A percentile compares a stretch with the other conserved stretches of the same genome.
These are phyloP conservation scores for Amblyopsis hoosieri DNA, from an alignment of 2,797 vertebrate species.

Conservation along the genomic window DNA sequence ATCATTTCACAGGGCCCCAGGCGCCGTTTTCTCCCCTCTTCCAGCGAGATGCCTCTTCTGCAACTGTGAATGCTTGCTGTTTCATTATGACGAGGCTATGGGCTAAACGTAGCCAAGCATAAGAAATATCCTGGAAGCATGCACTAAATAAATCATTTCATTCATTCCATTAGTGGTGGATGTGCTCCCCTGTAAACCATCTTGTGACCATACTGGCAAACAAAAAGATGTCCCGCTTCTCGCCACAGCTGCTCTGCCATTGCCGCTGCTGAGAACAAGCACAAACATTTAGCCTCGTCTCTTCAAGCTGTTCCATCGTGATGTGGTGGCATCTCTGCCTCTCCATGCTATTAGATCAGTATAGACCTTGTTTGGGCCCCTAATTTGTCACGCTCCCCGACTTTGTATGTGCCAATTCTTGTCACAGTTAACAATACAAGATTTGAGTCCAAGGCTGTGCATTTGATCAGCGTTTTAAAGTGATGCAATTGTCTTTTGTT, in stretches of 20 bases:
- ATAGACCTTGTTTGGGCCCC: slow-evolving; percentile 34
- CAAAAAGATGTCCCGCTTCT: slow-evolving; percentile 53
- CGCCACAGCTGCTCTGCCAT: slow-evolving; percentile 18
- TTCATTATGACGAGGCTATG: slow-evolving; percentile 83
- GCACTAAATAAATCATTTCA: slow-evolving; percentile 84
- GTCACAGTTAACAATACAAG: slow-evolving; percentile 6
- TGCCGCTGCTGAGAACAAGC: slow-evolving; percentile 30
- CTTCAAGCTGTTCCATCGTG: slow-evolving; percentile 43
- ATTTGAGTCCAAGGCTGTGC: slow-evolving; percentile 23
- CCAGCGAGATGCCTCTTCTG: slow-evolving; percentile 69
- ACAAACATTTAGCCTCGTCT: slow-evolving; percentile 18
- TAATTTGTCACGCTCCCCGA: slow-evolving; percentile 42
- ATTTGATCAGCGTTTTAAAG: slow-evolving; percentile 31
- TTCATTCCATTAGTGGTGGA: slow-evolving; percentile 78
- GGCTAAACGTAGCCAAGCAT: slow-evolving; percentile 82
- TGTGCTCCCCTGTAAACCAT: slow-evolving; percentile 75
- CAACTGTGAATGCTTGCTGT: slow-evolving; percentile 76
- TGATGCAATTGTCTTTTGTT: background rate
- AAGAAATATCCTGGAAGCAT: slow-evolving; percentile 81
- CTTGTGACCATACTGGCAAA: slow-evolving; percentile 68
- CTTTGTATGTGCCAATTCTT: slow-evolving; percentile 16
- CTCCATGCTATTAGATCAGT: slow-evolving; percentile 32
- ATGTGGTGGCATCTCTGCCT: slow-evolving; percentile 38
- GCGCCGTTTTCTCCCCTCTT: slow-evolving; percentile 67
- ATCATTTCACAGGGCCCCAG: slow-evolving; percentile 76